Percentiles rank a stretch among this genome's conserved stretches.
These are phyloP conservation scores for Pelmatolapia mariae DNA, from an alignment of 2,113 vertebrate genomes.

Conservation along the genomic window DNA sequence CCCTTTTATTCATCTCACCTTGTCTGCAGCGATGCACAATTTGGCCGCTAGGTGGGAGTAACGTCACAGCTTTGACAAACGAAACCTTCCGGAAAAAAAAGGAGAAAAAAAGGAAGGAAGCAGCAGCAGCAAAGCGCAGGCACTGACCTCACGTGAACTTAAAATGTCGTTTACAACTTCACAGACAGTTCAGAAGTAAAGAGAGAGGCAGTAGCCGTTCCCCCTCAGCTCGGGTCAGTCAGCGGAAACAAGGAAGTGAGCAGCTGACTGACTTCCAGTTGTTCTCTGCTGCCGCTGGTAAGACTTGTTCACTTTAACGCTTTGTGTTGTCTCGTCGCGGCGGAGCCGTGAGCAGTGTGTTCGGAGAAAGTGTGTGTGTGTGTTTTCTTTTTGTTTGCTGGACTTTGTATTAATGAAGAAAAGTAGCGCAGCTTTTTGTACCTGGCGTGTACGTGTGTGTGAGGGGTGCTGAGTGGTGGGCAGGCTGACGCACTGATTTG, in stretches of 20 bases:
- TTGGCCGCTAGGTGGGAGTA: constrained; percentile 1
- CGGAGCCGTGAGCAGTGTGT: neutral
- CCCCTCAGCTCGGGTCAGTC: neutral
- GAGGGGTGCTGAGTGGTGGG: neutral
- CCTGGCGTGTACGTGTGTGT: neutral
- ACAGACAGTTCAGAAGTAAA: neutral
- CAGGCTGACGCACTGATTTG: neutral
- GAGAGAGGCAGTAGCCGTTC: neutral
- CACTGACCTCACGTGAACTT: constrained; percentile 14
- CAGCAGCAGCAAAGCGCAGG: neutral
- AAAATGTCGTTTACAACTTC: neutral
- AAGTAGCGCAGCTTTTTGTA: neutral
- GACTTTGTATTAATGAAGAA: neutral
- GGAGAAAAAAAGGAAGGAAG: neutral
- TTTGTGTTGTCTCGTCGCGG: neutral
- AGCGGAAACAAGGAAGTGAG: constrained; percentile 23
- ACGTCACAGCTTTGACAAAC: neutral
- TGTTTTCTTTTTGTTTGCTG: neutral
- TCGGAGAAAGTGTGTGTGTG: neutral
- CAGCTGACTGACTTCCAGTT: neutral
- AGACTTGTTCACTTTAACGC: neutral
- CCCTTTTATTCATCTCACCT: neutral
- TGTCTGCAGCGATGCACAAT: neutral
- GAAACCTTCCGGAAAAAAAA: neutral
- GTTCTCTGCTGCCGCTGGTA: neutral